Base-by-base conservation (phyloP, 2,797 vertebrate species). In the Varecia variegata region DNA sequence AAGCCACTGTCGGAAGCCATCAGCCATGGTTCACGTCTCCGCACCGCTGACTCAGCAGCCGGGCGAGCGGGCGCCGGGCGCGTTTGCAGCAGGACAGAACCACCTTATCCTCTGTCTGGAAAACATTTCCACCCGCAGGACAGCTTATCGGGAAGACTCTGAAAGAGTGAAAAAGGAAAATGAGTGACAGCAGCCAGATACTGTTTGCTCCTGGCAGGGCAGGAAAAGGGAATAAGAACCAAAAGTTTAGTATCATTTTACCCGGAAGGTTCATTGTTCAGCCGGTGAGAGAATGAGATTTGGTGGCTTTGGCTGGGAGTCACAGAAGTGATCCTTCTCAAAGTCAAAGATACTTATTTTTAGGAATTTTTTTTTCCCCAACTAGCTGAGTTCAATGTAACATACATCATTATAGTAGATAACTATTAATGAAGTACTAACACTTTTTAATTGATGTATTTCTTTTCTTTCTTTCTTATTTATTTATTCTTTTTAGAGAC, bases 1-100 rank as follows among this genome's bases (percentile, higher is more conserved):
- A 87, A 97, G 94, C 91, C 96, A 90, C 95, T 90, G 96, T 97
- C 95, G 80, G 40, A 94, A 97, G 96, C 47, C 86, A 93, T 90
- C 30, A 83, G 97, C 95, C 94, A 40, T 73, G 47, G 95, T 91
- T 92, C 38, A 50, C 93, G 94, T 97, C 95, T 94, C 80, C 30
- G 85, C 50, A 27, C 95, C 93, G 93, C 96, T 87, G 93, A 92
- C 76, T 0, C 82, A 93, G 97, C 87, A 81, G 80, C 43, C 54
- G 74, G 71, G 90, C 88, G 91, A 77, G 68, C 74, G 92, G 94
- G 95, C 94, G 15, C 84, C 1, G 65, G 58, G 43, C 70, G 58
- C 52, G 70, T 82, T 93, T 81, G 89, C 92, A 81, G 88, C 38
- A 12, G 93, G 73, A 92, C 30, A 74, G 84, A 96, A 84, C 1